Percentiles rank a stretch among this genome's conserved stretches.
Conservation (phyloP, 2,113 vertebrate species). For the Chascanopsetta lugubris region DNA sequence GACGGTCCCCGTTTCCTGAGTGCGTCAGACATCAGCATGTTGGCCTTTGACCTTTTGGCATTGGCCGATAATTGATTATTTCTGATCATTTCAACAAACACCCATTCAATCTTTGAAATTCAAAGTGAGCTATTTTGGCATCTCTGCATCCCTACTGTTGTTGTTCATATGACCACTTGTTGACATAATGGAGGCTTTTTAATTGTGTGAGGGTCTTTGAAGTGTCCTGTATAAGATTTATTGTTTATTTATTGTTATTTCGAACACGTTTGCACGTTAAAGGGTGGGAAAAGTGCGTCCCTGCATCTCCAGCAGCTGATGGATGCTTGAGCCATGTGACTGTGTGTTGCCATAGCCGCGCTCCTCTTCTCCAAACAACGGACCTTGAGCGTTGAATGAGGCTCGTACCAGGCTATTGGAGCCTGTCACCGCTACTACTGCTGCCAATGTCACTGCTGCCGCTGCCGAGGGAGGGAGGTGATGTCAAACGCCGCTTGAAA, state of each 20-base stretch:
- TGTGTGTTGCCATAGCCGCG: constrained; percentile 36
- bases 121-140: too few relatives aligned
- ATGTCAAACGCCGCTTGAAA: neutral
- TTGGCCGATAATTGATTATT: too few relatives aligned
- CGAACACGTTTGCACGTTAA: constrained; percentile 6
- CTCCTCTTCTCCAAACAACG: constrained; percentile 40
- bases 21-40: too few relatives aligned
- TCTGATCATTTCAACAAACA: too few relatives aligned
- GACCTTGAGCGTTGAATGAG: constrained; percentile 54
- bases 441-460: neutral
- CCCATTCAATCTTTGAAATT: too few relatives aligned
- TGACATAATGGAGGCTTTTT: too few relatives aligned
- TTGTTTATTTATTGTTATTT: constrained; percentile 14
- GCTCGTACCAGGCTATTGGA: constrained; percentile 8
- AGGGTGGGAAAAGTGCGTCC: constrained; percentile 1
- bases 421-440: constrained; percentile 9
- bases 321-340: constrained; percentile 27
- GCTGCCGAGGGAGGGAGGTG: neutral
- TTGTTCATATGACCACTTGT: too few relatives aligned
- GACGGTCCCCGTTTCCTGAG: too few relatives aligned
- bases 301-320: constrained; percentile 14
- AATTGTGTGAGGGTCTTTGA: too few relatives aligned
- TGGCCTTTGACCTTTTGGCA: too few relatives aligned
- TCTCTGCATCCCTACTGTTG: too few relatives aligned
- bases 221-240: too few relatives aligned